These are phyloP conservation scores for Eira barbara DNA, from an alignment of 2,113 vertebrate species.

Conservation along the genomic window DNA sequence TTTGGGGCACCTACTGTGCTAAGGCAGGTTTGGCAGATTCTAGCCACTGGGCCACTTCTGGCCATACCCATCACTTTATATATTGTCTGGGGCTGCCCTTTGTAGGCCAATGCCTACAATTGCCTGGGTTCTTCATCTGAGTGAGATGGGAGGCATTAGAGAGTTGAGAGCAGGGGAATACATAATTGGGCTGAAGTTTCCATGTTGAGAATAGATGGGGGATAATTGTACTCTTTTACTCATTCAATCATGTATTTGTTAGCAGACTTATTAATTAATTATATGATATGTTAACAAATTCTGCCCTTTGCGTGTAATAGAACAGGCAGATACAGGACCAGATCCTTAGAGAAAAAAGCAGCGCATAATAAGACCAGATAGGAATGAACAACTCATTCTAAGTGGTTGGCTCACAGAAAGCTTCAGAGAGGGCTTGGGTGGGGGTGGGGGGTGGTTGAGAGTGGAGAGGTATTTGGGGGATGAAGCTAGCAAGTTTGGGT, in stretches of 20 bases:
- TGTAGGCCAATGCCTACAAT: background rate
- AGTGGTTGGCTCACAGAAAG: background rate
- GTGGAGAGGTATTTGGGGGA: background rate
- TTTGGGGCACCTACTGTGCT: background rate
- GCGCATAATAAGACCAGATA: background rate
- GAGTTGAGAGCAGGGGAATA: background rate
- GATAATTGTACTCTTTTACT: background rate
- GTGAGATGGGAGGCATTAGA: background rate
- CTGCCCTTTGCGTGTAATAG: background rate
- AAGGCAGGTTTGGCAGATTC: background rate
- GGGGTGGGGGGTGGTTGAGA: background rate
- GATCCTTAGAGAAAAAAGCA: background rate
- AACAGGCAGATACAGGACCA: background rate
- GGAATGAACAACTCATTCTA: background rate
- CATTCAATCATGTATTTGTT: background rate
- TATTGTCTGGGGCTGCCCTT: background rate
- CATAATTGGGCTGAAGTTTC: background rate
- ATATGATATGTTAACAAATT: background rate
- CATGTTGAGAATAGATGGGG: background rate
- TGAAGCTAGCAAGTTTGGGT: background rate
- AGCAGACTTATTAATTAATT: background rate
- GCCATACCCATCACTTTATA: background rate
- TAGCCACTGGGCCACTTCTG: background rate
- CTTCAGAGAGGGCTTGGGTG: background rate
- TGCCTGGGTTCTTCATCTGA: background rate